These are phyloP conservation scores for Microcebus ravelobensis DNA, from an alignment of 2,113 vertebrate genomes.

Conservation along the genomic window DNA sequence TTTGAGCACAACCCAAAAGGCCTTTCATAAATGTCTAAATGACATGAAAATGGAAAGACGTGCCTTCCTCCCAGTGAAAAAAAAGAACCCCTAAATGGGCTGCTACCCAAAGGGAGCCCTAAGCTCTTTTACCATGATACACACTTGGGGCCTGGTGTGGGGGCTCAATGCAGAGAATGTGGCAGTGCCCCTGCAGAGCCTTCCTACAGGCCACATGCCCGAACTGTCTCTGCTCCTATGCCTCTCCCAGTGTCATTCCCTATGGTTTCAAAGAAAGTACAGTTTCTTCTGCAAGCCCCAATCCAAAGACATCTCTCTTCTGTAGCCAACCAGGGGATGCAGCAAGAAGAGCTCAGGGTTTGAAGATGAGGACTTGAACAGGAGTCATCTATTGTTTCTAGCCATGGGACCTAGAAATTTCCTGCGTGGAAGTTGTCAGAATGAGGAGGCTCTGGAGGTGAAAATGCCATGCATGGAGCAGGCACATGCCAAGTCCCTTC, in stretches of 20 bases:
- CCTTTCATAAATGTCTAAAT: not conserved
- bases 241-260: not conserved
- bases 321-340: not conserved
- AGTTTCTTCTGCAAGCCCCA: not conserved
- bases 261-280: not conserved
- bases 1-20: not conserved
- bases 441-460: not conserved
- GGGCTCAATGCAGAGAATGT: not conserved
- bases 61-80: not conserved
- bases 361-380: not conserved
- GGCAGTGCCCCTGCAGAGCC: not conserved
- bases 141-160: not conserved
- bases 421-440: not conserved
- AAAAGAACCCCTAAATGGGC: no score
- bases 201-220: not conserved
- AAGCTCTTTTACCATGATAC: not conserved
- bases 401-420: not conserved
- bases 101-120: not conserved
- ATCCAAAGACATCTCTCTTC: not conserved
- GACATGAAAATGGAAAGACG: not conserved
- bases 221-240: not conserved
- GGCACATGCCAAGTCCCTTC: not conserved
- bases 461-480: not conserved
- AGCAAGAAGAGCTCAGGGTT: not conserved
- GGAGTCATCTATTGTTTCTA: not conserved